phyloP scores from a whole-genome alignment of 2,888 invertebrate genomes.

The Dynastes hyllus region DNA sequence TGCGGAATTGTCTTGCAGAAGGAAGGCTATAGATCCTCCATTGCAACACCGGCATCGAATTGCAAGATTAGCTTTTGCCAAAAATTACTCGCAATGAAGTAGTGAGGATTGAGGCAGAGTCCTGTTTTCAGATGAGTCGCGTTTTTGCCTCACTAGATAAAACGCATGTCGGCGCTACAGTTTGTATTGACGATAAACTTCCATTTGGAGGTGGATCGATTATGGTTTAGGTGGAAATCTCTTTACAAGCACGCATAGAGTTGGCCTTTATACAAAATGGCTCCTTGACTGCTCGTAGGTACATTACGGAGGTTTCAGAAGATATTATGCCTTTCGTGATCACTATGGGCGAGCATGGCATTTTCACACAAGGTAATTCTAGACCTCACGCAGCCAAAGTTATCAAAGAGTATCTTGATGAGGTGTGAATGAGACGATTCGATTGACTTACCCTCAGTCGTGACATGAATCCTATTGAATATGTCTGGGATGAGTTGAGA shows the following conservation, averaged over 20 bases:
- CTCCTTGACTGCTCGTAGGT: background rate
- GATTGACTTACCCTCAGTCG: slow-evolving; percentile 57
- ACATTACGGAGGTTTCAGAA: background rate
- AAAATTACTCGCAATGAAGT: too few relatives aligned
- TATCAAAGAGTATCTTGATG: slow-evolving; percentile 56
- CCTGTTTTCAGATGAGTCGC: too few relatives aligned
- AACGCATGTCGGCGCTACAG: background rate
- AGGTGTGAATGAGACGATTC: slow-evolving; percentile 56
- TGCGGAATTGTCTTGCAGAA: too few relatives aligned
- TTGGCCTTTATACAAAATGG: too few relatives aligned
- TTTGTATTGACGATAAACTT: too few relatives aligned
- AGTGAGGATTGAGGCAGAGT: too few relatives aligned
- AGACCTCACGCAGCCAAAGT: slow-evolving; percentile 21
- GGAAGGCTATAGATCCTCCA: too few relatives aligned
- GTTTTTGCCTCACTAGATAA: background rate
- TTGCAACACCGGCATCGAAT: too few relatives aligned
- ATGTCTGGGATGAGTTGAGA: slow-evolving; percentile 58
- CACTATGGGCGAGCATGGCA: slow-evolving; percentile 50
- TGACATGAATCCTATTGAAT: slow-evolving; percentile 57
- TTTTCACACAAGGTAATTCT: slow-evolving; percentile 53
- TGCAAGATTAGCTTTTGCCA: too few relatives aligned
- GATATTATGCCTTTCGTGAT: slow-evolving; percentile 54
- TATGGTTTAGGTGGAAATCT: too few relatives aligned
- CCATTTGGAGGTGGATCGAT: too few relatives aligned
- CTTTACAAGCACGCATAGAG: too few relatives aligned